Conservation (phyloP, 2,888 invertebrate species). For the Luffia ferchaultella region DNA sequence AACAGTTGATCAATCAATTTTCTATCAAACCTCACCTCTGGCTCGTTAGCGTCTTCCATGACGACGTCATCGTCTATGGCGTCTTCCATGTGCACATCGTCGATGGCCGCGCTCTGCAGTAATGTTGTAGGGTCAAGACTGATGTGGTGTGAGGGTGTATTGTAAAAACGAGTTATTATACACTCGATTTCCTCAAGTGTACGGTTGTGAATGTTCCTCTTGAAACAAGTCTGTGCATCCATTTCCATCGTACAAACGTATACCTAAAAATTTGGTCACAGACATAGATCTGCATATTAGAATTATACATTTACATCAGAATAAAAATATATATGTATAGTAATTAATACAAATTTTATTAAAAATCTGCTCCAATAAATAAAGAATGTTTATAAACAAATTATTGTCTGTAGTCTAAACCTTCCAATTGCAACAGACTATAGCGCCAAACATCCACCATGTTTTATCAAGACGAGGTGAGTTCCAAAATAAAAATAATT, state of each 20-base stretch:
- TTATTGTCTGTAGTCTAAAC: too few species aligned
- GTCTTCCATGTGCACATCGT: slow-evolving; percentile 88
- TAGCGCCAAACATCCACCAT: too few species aligned
- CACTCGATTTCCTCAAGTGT: slow-evolving; percentile 79
- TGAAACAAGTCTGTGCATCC: slow-evolving; percentile 79
- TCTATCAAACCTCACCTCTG: slow-evolving; percentile 45
- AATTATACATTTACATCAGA: not conserved
- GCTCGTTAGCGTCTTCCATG: slow-evolving; percentile 43
- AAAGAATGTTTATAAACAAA: too few species aligned
- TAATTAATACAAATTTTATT: too few species aligned
- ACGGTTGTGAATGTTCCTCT: slow-evolving; percentile 86
- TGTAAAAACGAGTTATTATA: slow-evolving; percentile 76
- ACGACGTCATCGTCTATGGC: slow-evolving; percentile 51
- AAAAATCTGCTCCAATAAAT: too few species aligned
- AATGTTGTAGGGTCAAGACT: slow-evolving; percentile 83
- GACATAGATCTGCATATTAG: too few species aligned
- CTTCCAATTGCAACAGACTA: too few species aligned
- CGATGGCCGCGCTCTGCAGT: slow-evolving; percentile 83
- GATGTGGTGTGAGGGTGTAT: slow-evolving; percentile 82
- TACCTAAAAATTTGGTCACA: slow-evolving; percentile 77
- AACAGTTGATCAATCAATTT: not conserved
- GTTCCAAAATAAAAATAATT: too few species aligned
- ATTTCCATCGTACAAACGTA: slow-evolving; percentile 89
- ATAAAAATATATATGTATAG: not conserved
- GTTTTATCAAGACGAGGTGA: too few species aligned